A percentile compares a stretch with the other conserved stretches of the same genome.
Conservation (phyloP, 2,797 vertebrate genomes). For the Tokudaia muenninki region DNA sequence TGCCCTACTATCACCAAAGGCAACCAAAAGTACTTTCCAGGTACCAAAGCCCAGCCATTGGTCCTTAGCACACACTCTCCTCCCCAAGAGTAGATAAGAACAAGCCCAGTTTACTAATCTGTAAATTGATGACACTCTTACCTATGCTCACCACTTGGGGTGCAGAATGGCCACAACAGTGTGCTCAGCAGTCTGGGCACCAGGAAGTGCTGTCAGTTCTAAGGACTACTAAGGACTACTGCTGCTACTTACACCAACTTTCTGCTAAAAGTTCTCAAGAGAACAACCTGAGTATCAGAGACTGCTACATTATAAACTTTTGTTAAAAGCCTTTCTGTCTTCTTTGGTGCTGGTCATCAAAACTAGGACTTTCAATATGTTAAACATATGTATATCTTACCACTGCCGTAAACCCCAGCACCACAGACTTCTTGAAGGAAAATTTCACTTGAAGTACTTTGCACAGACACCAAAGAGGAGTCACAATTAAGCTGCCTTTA, state of each 20-base stretch:
- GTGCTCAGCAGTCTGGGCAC: not conserved
- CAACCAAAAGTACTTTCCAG: not conserved
- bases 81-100: not conserved
- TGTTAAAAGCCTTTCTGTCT: not conserved
- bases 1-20: not conserved
- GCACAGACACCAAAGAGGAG: not conserved
- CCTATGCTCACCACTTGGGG: not conserved
- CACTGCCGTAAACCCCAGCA: not conserved
- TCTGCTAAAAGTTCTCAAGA: constrained; percentile 19
- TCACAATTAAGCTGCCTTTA: not conserved
- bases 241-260: not conserved
- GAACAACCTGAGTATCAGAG: not conserved
- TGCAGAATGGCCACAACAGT: not conserved
- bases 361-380: not conserved
- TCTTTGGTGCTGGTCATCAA: not conserved
- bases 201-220: not conserved
- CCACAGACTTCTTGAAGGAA: not conserved
- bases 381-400: not conserved
- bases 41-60: not conserved
- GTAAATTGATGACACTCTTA: not conserved
- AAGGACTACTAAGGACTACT: not conserved
- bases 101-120: not conserved
- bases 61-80: fast-evolving
- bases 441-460: not conserved
- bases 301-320: not conserved